Percentiles rank a stretch among this genome's conserved stretches.
phyloP scores from a whole-genome alignment of 2,888 invertebrate genomes.

The Dromius quadrimaculatus region DNA sequence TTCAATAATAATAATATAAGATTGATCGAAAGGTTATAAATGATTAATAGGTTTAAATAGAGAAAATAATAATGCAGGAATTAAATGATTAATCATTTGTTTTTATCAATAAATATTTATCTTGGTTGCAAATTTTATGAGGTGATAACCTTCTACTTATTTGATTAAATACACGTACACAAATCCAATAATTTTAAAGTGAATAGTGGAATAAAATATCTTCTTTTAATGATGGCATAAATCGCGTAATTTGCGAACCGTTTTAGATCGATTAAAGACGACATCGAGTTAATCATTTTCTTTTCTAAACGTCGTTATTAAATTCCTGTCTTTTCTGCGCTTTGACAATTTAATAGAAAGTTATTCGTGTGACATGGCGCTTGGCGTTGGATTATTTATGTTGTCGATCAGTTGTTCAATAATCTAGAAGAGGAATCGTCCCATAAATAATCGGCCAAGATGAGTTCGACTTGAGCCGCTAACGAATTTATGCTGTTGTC shows the following conservation, averaged over 20 bases:
- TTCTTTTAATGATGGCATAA: too few relatives aligned
- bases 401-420: constrained; percentile 52
- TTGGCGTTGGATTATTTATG: constrained; percentile 47
- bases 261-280: constrained; percentile 20
- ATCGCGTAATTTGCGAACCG: constrained; percentile 21
- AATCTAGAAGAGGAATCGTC: constrained; percentile 48
- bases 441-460: constrained; percentile 48
- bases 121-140: too few relatives aligned
- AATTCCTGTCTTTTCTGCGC: constrained; percentile 38
- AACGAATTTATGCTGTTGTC: constrained; percentile 45
- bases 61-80: too few relatives aligned
- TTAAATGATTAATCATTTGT: too few relatives aligned
- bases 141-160: too few relatives aligned
- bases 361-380: constrained; percentile 34
- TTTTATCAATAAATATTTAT: too few relatives aligned
- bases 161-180: too few relatives aligned
- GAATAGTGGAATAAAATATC: too few relatives aligned
- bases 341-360: constrained; percentile 51
- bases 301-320: constrained; percentile 42
- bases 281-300: constrained; percentile 35
- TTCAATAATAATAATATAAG: too few relatives aligned
- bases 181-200: too few relatives aligned
- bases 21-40: too few relatives aligned
- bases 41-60: too few relatives aligned
- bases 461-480: constrained; percentile 41